Evolutionary conservation across 2,797 vertebrate genomes (phyloP).

Genomic region (Gallirallus australis): DNA sequence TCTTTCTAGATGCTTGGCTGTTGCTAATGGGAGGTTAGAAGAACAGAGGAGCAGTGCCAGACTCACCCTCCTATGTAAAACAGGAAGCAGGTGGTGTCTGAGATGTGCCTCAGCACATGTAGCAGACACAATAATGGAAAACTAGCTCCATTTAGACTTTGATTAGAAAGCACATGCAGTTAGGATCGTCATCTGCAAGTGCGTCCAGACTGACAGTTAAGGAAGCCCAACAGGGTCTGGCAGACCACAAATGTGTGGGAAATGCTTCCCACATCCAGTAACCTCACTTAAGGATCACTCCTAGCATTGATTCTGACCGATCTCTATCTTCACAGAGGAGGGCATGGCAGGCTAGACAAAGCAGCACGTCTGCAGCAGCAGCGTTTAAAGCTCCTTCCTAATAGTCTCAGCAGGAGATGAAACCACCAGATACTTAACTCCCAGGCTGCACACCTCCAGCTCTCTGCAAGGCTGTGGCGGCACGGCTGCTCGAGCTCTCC

Average conservation of each 20-base stretch:
- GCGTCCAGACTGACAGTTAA: background rate
- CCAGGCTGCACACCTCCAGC: fast-evolving
- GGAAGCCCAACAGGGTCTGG: background rate
- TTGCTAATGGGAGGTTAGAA: background rate
- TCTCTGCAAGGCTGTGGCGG: background rate
- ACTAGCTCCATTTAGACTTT: background rate
- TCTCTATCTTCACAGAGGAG: fast-evolving
- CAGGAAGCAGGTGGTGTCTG: background rate
- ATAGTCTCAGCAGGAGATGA: background rate
- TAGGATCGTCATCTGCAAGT: background rate
- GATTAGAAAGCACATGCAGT: background rate
- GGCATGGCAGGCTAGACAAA: background rate
- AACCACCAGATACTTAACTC: background rate
- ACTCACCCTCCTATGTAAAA: background rate
- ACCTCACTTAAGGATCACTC: background rate
- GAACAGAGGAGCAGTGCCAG: background rate
- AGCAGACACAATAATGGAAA: background rate
- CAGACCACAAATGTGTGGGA: background rate
- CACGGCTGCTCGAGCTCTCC: background rate
- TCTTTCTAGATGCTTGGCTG: background rate
- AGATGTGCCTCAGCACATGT: background rate
- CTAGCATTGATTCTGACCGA: background rate
- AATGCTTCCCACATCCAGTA: background rate
- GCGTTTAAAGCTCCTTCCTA: background rate
- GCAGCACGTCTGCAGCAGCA: background rate